Evolutionary conservation across 2,888 invertebrate genomes (phyloP), one percentile per base, ranked within the genome.

Genomic region (Lepidonotus clava): DNA sequence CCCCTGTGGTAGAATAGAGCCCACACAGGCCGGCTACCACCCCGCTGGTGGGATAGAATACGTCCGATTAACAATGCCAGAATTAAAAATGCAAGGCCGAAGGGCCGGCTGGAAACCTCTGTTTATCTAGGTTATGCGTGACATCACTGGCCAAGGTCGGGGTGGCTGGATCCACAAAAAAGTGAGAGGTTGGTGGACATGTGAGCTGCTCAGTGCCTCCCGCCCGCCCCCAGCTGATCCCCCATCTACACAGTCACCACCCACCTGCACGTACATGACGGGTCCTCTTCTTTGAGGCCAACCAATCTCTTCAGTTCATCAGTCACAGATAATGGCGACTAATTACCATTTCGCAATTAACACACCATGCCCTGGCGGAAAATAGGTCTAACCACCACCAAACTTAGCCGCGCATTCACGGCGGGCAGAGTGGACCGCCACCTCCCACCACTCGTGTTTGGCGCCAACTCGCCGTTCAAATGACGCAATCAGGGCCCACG

Each of bases 271-370:
- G n/a, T 21, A 28, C 21, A 0, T 5, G 40, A 36, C 6, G 38
- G 38, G 14, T 40, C 36, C 76, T 38, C 76, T 21, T 40, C 76
- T 76, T 38, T 18, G 14, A 36, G 18, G 6, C 61, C 76, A 21
- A 36, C 40, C 76, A 76, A n/a, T 38, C 76, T 38, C 0, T 14
- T 6, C 36, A 2, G 4, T 76, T 21, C 8, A 76, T 38, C 76
- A 76, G 8, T 76, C 76, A 38, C 21, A 76, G 32, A 76, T 71
- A 71, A 36, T 76, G 76, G 40, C 76, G 76, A 76, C 76, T 76
- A 76, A 76, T 76, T 34, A 76, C 76, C 38, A 76, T 1, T 28
- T 76, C 76, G 76, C 76, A 76, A 76, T 76, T 76, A 76, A 76
- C 76, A 76, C 14, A 40, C 36, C 34, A 1, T 21, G n/a, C n/a